A percentile compares a stretch with the other conserved stretches of the same genome.
Evolutionary conservation across 2,888 invertebrate species (phyloP).

Genomic region (Diarsia dahlii): DNA sequence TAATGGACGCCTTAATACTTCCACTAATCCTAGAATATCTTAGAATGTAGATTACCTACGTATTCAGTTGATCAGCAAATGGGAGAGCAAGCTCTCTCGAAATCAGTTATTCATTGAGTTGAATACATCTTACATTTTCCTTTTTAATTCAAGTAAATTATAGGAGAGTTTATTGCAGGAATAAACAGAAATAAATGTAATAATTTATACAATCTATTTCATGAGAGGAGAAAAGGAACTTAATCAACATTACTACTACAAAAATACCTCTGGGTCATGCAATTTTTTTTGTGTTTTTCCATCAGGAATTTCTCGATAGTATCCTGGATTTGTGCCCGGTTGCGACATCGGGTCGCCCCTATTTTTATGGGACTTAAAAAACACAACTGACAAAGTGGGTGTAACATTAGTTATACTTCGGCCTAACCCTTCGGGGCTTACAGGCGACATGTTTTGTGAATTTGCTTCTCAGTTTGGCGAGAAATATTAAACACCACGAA

Average conservation of each 20-base stretch:
- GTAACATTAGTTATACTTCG: too few species aligned
- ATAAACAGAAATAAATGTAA: neutral
- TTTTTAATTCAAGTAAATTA: neutral
- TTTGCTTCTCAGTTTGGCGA: neutral
- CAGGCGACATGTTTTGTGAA: neutral
- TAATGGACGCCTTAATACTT: slow-evolving; percentile 43
- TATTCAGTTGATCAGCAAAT: slow-evolving; percentile 26
- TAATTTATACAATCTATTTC: neutral
- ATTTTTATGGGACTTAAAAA: too few species aligned
- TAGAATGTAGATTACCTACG: slow-evolving; percentile 29
- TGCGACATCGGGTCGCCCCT: too few species aligned
- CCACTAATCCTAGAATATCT: slow-evolving; percentile 25
- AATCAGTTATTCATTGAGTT: neutral
- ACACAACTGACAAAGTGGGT: too few species aligned
- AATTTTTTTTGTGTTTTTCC: too few species aligned
- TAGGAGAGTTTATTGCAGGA: neutral
- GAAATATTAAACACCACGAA: neutral
- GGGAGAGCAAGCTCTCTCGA: neutral
- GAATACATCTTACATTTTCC: slow-evolving; percentile 16
- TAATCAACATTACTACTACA: too few species aligned
- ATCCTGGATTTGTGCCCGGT: too few species aligned
- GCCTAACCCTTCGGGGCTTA: too few species aligned
- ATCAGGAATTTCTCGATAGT: too few species aligned
- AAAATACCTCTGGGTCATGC: too few species aligned
- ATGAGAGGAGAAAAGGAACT: neutral